Evolutionary conservation across 2,888 invertebrate species (phyloP).

Genomic region (Monopis laevigella): DNA sequence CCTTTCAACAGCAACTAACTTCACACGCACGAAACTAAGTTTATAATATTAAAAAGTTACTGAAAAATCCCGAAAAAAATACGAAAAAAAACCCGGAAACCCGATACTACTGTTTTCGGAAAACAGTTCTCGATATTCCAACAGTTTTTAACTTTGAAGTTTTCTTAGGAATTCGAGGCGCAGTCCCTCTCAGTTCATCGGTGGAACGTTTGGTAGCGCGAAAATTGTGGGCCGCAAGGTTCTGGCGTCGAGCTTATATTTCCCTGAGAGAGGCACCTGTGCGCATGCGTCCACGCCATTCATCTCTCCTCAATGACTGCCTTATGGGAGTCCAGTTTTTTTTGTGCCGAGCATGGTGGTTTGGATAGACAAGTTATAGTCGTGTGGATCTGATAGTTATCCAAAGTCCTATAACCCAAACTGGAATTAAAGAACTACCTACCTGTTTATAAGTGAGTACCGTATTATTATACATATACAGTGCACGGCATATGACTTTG

Average conservation of each 20-base stretch:
- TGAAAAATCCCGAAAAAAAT: background rate
- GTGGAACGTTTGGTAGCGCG: slow-evolving; percentile 53
- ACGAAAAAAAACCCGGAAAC: too few relatives aligned
- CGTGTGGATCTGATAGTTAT: too few relatives aligned
- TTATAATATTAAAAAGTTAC: slow-evolving; percentile 1
- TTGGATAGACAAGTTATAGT: too few relatives aligned
- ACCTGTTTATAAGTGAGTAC: too few relatives aligned
- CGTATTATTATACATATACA: too few relatives aligned
- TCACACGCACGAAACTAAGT: background rate
- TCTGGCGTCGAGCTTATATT: slow-evolving; percentile 55
- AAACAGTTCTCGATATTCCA: too few relatives aligned
- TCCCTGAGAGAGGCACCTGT: slow-evolving; percentile 29
- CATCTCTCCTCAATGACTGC: slow-evolving; percentile 60
- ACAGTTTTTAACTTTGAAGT: background rate
- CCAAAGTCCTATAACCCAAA: too few relatives aligned
- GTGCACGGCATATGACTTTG: too few relatives aligned
- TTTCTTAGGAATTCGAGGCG: background rate
- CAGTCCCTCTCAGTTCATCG: slow-evolving; percentile 31
- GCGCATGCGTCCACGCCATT: slow-evolving; percentile 51
- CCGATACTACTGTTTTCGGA: too few relatives aligned
- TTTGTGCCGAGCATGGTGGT: background rate
- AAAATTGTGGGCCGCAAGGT: slow-evolving; percentile 54
- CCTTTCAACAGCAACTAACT: background rate
- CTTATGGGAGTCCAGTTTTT: slow-evolving; percentile 19
- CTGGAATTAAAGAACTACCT: too few relatives aligned